Percentiles rank a stretch among this genome's conserved stretches.
Evolutionary conservation across 2,113 vertebrate genomes (phyloP).

Genomic region (Rutilus rutilus): DNA sequence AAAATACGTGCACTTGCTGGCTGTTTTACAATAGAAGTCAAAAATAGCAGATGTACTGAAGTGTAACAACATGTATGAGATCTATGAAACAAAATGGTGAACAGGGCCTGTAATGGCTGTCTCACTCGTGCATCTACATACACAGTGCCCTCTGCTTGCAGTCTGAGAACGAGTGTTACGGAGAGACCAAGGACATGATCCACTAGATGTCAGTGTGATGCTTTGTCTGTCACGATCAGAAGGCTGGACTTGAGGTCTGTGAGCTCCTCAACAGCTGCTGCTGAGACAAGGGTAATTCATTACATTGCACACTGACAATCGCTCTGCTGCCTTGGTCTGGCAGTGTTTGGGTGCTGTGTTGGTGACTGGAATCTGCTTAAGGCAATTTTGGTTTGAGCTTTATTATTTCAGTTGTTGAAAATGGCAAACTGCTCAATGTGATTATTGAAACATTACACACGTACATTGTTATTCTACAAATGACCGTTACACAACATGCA

Average conservation of each 20-base stretch:
- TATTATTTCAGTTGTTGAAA: slow-evolving; percentile 2
- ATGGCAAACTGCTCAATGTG: slow-evolving; percentile 9
- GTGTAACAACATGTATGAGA: neutral
- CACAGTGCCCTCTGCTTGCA: slow-evolving; percentile 63
- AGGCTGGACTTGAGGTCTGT: slow-evolving; percentile 25
- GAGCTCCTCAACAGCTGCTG: slow-evolving; percentile 61
- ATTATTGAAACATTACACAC: neutral
- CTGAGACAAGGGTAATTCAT: slow-evolving; percentile 57
- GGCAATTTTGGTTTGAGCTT: slow-evolving; percentile 11
- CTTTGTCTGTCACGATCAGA: slow-evolving; percentile 45
- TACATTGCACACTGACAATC: slow-evolving; percentile 50
- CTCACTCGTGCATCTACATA: slow-evolving; percentile 36
- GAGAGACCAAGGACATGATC: slow-evolving; percentile 30
- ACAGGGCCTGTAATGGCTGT: slow-evolving; percentile 59
- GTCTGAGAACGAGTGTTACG: slow-evolving; percentile 13
- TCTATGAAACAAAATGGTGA: slow-evolving; percentile 60
- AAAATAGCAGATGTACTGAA: slow-evolving; percentile 4
- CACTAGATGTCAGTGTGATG: slow-evolving; percentile 73
- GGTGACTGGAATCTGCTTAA: slow-evolving; percentile 23
- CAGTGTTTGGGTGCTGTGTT: slow-evolving; percentile 14
- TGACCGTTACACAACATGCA: neutral
- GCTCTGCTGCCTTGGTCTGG: slow-evolving; percentile 30
- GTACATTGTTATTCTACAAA: neutral
- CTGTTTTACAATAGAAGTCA: neutral
- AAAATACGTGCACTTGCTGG: neutral